phyloP scores from a whole-genome alignment of 2,113 vertebrate genomes.

The Ciconia stormi region DNA sequence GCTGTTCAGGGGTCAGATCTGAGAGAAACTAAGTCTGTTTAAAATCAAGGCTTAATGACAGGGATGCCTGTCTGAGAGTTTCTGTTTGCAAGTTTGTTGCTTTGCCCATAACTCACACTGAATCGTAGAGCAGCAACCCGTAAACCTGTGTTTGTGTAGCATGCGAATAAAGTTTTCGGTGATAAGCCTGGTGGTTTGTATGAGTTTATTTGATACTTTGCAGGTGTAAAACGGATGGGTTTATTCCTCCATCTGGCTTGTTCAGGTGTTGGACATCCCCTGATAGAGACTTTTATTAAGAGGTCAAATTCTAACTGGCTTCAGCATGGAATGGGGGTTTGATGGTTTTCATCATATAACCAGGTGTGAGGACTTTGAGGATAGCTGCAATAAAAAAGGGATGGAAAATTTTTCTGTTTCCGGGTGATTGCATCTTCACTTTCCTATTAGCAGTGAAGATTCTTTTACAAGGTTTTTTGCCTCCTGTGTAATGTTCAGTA shows the following conservation, averaged over 20 bases:
- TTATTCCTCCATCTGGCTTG: neutral
- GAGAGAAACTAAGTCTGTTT: neutral
- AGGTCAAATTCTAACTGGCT: neutral
- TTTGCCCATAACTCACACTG: neutral
- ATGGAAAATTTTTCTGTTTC: neutral
- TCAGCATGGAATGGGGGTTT: neutral
- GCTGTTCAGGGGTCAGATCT: neutral
- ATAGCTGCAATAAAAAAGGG: neutral
- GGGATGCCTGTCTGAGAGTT: neutral
- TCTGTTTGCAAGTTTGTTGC: neutral
- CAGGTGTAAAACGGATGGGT: neutral
- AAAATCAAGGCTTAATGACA: neutral
- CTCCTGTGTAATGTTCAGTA: neutral
- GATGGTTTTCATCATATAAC: neutral
- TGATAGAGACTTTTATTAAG: neutral
- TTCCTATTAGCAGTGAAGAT: neutral
- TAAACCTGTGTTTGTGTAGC: fast-evolving
- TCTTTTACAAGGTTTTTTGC: neutral
- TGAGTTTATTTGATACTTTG: neutral
- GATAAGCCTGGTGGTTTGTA: neutral
- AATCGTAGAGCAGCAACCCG: neutral
- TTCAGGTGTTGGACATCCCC: neutral
- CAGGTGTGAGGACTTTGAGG: neutral
- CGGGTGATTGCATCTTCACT: neutral
- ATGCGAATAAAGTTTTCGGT: neutral